Conservation (phyloP, 2,113 vertebrate genomes). For the Clupea harengus region DNA sequence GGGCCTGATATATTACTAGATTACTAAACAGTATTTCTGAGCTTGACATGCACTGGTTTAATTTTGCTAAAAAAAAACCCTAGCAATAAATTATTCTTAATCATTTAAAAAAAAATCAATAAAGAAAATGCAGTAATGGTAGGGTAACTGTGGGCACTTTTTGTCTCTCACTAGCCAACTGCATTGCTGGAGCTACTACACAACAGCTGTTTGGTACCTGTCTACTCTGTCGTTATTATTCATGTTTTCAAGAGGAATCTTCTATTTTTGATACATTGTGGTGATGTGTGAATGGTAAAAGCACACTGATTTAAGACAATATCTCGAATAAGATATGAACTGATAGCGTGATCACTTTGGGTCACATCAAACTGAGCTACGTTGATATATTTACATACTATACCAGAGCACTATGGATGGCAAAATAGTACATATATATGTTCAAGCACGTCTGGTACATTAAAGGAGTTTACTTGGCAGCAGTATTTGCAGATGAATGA, state of each 20-base stretch:
- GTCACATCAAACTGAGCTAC: background rate
- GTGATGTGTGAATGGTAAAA: conserved; percentile 11
- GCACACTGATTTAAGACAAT: background rate
- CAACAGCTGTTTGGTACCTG: background rate
- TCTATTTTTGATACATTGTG: conserved; percentile 46
- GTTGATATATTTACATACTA: background rate
- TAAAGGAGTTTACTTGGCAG: background rate
- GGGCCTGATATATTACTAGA: background rate
- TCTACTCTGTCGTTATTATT: background rate
- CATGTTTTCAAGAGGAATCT: background rate
- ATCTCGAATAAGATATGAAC: background rate
- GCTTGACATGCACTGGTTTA: background rate
- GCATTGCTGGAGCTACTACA: background rate
- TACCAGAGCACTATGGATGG: background rate
- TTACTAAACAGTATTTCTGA: background rate
- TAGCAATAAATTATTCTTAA: conserved; percentile 32
- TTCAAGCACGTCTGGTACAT: background rate
- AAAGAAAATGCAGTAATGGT: background rate
- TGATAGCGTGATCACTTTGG: background rate
- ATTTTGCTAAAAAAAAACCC: background rate
- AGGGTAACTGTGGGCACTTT: background rate
- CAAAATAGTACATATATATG: background rate
- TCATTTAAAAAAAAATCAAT: background rate
- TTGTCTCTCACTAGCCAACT: background rate
- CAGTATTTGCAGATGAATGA: background rate